phyloP scores from a whole-genome alignment of 2,797 vertebrate genomes.

The Urosaurus nigricauda region DNA sequence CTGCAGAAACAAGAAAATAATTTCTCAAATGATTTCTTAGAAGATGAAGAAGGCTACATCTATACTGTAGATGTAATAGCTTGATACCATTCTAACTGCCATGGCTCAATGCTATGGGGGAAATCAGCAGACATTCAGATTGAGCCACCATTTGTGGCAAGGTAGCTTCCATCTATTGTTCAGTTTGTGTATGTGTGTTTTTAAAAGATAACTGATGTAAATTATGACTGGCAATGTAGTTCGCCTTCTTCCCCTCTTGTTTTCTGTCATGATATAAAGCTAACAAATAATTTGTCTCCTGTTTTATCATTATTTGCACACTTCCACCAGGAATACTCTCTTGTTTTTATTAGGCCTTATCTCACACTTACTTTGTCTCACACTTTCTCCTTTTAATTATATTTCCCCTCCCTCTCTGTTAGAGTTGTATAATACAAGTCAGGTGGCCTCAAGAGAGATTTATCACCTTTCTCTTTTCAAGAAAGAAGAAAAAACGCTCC shows the following conservation, averaged over 20 bases:
- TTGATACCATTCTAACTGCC: too few species aligned
- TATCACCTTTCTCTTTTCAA: not conserved
- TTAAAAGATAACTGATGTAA: not conserved
- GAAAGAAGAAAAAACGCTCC: not conserved
- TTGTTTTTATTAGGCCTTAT: not conserved
- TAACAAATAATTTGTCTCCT: not conserved
- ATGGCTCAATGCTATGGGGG: too few species aligned
- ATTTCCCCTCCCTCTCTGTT: not conserved
- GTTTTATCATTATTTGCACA: not conserved
- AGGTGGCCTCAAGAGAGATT: not conserved
- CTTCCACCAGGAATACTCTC: not conserved
- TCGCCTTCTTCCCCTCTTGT: not conserved
- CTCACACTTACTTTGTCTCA: not conserved
- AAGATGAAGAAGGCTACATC: not conserved
- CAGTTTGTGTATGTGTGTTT: not conserved
- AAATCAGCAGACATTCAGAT: not conserved
- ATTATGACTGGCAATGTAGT: not conserved
- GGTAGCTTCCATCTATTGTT: not conserved
- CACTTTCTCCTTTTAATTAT: too few species aligned
- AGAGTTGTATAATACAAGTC: not conserved
- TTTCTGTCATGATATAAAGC: not conserved
- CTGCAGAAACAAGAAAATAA: slow-evolving; percentile 67
- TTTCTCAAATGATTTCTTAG: slow-evolving; percentile 14
- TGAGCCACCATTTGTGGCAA: not conserved
- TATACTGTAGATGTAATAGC: too few species aligned